Conservation (phyloP, 2,888 invertebrate species). For the Drosophila fulvimacula region DNA sequence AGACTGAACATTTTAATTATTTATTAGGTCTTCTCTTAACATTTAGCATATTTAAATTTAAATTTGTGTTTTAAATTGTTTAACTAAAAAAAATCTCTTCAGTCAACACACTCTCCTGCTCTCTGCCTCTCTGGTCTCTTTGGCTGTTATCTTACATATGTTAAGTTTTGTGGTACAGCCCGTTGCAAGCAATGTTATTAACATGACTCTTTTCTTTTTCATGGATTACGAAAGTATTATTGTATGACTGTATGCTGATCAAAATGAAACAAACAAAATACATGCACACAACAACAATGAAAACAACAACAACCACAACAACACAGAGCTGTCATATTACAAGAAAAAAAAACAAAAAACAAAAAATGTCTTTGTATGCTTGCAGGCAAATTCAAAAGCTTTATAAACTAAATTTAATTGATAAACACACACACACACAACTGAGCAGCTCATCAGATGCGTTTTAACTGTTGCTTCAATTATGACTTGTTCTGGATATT, state of each 20-base stretch:
- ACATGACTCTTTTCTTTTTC: conserved; percentile 49
- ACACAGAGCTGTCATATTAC: conserved; percentile 18
- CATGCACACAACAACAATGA: conserved; percentile 25
- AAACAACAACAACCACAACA: conserved; percentile 16
- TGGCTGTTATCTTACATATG: conserved; percentile 1
- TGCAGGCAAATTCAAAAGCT: conserved; percentile 28
- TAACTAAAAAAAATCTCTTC: no score
- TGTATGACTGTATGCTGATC: conserved; percentile 45
- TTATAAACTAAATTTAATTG: conserved; percentile 39
- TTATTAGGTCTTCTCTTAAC: neutral
- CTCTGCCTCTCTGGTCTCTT: conserved; percentile 35
- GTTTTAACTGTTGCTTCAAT: conserved; percentile 38
- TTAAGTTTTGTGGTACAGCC: conserved; percentile 25
- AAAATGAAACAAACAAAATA: conserved; percentile 28
- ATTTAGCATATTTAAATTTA: neutral
- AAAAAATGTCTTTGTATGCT: conserved; percentile 11
- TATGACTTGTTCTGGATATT: conserved; percentile 32
- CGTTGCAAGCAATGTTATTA: conserved; percentile 60
- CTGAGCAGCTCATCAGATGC: conserved; percentile 23
- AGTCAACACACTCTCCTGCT: neutral
- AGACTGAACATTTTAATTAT: neutral
- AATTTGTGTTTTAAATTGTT: no score
- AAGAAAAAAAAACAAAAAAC: conserved; percentile 24
- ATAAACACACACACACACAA: conserved; percentile 19
- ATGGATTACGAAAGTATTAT: conserved; percentile 40